Evolutionary conservation across 2,113 vertebrate genomes (phyloP).

Genomic region (Cervus canadensis): DNA sequence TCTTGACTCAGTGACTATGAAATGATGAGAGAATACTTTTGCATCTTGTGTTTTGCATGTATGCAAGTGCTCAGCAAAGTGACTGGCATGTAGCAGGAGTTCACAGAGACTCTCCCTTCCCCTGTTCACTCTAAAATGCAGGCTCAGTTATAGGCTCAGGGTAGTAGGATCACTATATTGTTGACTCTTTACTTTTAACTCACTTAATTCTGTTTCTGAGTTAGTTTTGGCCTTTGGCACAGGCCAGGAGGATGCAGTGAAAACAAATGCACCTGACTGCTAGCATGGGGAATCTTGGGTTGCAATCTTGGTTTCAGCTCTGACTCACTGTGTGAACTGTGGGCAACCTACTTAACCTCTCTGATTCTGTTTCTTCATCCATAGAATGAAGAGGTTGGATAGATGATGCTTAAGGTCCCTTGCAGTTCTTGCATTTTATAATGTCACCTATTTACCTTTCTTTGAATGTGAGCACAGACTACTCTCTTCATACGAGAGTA

Average conservation of each 20-base stretch:
- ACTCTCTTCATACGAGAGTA: neutral
- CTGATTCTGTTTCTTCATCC: neutral
- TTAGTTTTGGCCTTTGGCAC: neutral
- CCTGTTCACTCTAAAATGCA: neutral
- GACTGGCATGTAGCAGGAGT: neutral
- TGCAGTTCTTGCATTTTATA: neutral
- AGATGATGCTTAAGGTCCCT: neutral
- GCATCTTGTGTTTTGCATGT: neutral
- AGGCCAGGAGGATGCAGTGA: neutral
- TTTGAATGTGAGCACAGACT: neutral
- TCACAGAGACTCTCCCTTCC: neutral
- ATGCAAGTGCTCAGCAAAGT: neutral
- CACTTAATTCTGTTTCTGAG: constrained; percentile 1
- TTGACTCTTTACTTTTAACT: neutral
- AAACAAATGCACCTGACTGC: neutral
- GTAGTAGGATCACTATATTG: neutral
- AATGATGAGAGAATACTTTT: neutral
- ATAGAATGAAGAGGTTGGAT: neutral
- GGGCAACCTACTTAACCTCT: neutral
- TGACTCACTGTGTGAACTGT: constrained; percentile 1
- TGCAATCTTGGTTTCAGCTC: neutral
- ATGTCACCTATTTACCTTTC: neutral
- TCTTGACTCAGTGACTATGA: neutral
- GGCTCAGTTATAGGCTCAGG: neutral
- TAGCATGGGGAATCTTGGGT: neutral